Percentiles rank a stretch among this genome's conserved stretches.
phyloP scores from a whole-genome alignment of 2,888 invertebrate genomes.

The Allophyes oxyacanthae region DNA sequence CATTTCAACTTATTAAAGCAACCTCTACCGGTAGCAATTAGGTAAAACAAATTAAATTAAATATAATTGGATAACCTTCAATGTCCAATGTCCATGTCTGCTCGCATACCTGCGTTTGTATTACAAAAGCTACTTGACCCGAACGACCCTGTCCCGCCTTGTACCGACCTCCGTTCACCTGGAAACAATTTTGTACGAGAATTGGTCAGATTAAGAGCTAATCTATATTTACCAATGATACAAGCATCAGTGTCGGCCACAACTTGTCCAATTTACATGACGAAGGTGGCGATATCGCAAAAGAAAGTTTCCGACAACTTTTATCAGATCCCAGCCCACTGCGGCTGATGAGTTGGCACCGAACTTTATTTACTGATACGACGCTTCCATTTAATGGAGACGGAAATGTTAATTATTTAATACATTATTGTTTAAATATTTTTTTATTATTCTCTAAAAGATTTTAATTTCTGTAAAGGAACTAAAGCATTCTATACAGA shows the following conservation, averaged over 20 bases:
- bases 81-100: conserved; percentile 15
- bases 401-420: conserved; percentile 64
- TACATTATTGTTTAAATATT: too few species aligned
- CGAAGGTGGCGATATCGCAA: conserved; percentile 87
- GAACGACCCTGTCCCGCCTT: conserved; percentile 43
- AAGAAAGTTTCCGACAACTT: conserved; percentile 86
- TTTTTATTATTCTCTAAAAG: not conserved
- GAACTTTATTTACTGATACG: conserved; percentile 85
- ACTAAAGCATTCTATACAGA: conserved; percentile 1
- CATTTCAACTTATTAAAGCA: not conserved
- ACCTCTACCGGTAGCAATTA: not conserved
- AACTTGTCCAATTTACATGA: conserved; percentile 88
- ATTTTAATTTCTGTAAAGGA: not conserved
- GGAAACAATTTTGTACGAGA: conserved; percentile 75
- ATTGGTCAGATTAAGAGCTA: conserved; percentile 79
- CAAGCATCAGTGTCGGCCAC: conserved; percentile 79
- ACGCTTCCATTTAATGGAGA: conserved; percentile 74
- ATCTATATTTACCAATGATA: conserved; percentile 84
- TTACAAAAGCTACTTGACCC: conserved; percentile 59
- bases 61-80: conserved; percentile 36
- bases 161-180: conserved; percentile 58
- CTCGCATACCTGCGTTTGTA: conserved; percentile 37
- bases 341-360: conserved; percentile 86
- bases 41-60: conserved; percentile 26
- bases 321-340: conserved; percentile 85